Base-by-base conservation (phyloP, 2,113 vertebrate genomes). In the Nycticebus coucang region DNA sequence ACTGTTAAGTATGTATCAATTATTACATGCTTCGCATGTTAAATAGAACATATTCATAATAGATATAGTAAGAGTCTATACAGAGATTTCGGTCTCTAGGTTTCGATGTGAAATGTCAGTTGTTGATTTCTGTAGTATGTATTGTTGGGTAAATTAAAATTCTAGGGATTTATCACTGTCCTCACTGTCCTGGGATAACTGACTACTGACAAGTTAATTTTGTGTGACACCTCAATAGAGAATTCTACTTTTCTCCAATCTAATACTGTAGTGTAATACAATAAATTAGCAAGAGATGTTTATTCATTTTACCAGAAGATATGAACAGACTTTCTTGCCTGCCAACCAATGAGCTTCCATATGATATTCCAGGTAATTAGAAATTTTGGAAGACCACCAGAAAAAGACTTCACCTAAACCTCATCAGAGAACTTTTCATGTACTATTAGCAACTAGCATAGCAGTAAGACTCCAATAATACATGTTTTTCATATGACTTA, bases 61-160 rank as follows among this genome's bases (percentile, higher is more conserved):
- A 69, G 88, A 74, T 84, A 33, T 2, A 69, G 37, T 64, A 33
- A 75, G 18, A 26, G 7, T 41, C 24, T 50, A 35, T 17, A 50
- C 37, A 74, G 64, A 95, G 72, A 81, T 80, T 96, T 91, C 75
- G 79, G 45, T 69, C 83, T 77, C 13, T 24, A 57, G 12, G 12
- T 89, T 92, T 81, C 75, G 57, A 81, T 57, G 37, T 88, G 57
- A 69, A 60, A 69, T 89, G 24, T 81, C 57, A 83, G 12, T 19
- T 83, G 82, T 10, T 72, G 62, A 83, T 64, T 87, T 82, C 68
- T 24, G 77, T 37, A 50, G 21, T 62, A 68, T 41, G 2, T 19
- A 35, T 41, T 75, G 78, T 55, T 60, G 15, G 28, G 81, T 85
- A 66, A 41, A 53, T 68, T 64, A 55, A 79, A 85, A 66, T 2